A percentile compares a stretch with the other conserved stretches of the same genome.
Conservation (phyloP, 2,888 invertebrate genomes). For the Molorchus minor region DNA sequence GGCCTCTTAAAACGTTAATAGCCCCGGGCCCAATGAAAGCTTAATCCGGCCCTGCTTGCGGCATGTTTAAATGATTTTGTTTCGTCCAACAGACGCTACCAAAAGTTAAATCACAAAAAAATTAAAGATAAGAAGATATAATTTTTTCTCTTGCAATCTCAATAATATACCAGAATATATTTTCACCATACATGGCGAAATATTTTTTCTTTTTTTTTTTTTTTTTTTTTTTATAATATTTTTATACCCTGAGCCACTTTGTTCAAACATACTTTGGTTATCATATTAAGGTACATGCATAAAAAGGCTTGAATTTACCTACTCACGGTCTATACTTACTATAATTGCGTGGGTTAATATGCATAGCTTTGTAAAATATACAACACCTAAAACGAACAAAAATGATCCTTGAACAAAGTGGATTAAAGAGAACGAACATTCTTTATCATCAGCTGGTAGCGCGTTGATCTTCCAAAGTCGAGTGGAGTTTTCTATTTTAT, state of each 20-base stretch:
- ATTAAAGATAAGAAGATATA: no score
- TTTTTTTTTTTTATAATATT: no score
- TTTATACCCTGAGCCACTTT: neutral
- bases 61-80: no score
- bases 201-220: no score
- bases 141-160: no score
- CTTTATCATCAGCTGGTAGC: neutral
- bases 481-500: neutral
- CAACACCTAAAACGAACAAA: neutral
- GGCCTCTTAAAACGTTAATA: no score
- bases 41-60: no score
- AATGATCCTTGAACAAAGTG: neutral
- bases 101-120: no score
- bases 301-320: neutral
- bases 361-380: neutral
- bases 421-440: conserved; percentile 1
- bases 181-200: no score
- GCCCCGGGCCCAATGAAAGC: no score
- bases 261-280: neutral
- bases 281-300: neutral
- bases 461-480: neutral
- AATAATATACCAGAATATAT: no score
- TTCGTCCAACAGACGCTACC: no score
- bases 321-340: neutral
- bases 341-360: neutral